Evolutionary conservation across 1,140 invertebrate genomes (phyloP).

Genomic region (Drusus annulatus): DNA sequence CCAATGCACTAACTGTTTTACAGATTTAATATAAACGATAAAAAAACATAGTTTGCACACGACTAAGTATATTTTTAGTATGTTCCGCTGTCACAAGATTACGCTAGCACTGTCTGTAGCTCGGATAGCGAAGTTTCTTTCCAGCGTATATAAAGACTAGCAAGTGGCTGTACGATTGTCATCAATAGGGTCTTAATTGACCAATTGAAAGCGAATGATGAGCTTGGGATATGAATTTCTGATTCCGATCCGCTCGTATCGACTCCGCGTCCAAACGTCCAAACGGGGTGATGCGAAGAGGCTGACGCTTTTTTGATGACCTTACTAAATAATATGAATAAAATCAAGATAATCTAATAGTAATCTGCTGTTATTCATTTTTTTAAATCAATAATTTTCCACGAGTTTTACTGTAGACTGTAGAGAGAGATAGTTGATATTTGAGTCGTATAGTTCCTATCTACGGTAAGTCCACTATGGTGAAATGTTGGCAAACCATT

Average conservation of each 20-base stretch:
- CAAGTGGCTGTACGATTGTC: neutral
- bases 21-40: too few relatives aligned
- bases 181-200: constrained; percentile 43
- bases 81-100: neutral
- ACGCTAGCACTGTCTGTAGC: neutral
- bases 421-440: too few relatives aligned
- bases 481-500: too few relatives aligned
- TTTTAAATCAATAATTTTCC: too few relatives aligned
- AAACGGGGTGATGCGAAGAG: constrained; percentile 7
- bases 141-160: neutral
- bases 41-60: too few relatives aligned
- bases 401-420: too few relatives aligned
- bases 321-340: too few relatives aligned
- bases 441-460: too few relatives aligned
- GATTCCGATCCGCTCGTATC: constrained; percentile 12
- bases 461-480: too few relatives aligned
- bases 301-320: constrained; percentile 38
- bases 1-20: too few relatives aligned
- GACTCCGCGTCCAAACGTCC: constrained; percentile 32
- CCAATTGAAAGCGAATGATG: constrained; percentile 36
- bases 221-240: constrained; percentile 25
- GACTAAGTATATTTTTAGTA: neutral
- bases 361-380: too few relatives aligned
- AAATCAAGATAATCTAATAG: too few relatives aligned
- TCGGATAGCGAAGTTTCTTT: neutral